These are phyloP conservation scores for Gnathonemus longibarbis DNA, from an alignment of 2,113 vertebrate species.

Conservation along the genomic window DNA sequence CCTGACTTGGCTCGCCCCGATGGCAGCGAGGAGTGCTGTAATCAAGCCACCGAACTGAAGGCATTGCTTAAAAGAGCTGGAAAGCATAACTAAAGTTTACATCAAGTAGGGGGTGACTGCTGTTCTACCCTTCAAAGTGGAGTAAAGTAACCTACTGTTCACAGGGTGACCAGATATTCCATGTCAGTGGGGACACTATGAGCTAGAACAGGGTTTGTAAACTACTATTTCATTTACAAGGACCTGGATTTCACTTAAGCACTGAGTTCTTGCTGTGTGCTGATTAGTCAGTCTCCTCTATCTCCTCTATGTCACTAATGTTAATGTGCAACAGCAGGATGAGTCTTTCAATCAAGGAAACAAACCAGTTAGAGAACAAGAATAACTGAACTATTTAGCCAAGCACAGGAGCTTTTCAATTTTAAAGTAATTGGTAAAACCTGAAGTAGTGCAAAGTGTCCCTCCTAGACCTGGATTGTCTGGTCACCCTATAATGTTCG, in stretches of 20 bases:
- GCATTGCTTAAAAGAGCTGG: not conserved
- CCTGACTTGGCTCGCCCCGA: not conserved
- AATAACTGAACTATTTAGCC: not conserved
- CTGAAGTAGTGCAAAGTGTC: not conserved
- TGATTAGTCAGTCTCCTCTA: not conserved
- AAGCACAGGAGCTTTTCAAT: not conserved
- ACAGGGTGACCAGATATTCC: not conserved
- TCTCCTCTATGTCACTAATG: no score
- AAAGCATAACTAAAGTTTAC: not conserved
- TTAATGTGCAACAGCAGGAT: no score
- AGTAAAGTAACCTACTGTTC: not conserved
- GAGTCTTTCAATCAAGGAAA: not conserved
- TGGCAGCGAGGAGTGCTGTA: not conserved
- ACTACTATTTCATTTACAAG: not conserved
- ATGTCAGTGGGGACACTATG: not conserved
- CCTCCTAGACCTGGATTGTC: not conserved
- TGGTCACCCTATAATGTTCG: no score
- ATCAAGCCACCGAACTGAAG: not conserved
- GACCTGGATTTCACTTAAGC: not conserved
- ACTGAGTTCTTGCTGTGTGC: not conserved
- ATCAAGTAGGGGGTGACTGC: not conserved
- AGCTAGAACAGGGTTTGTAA: not conserved
- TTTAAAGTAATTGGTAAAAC: not conserved
- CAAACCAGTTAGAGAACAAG: not conserved
- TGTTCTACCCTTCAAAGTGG: not conserved